These are phyloP conservation scores for Turdus rufiventris DNA, from an alignment of 2,113 vertebrate species.

Conservation along the genomic window DNA sequence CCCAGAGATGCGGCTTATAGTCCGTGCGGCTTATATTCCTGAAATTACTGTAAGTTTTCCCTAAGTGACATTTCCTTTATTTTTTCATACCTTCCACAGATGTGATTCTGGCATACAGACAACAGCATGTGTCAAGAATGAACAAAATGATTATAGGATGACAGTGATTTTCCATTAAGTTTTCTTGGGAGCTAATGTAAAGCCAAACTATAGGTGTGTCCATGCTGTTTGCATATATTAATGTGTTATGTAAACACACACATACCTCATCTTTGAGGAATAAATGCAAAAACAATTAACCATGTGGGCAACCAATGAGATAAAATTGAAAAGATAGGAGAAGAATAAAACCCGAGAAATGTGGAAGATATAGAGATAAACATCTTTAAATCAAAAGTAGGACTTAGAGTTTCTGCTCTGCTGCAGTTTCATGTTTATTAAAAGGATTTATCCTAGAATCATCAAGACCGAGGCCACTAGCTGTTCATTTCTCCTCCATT, in stretches of 20 bases:
- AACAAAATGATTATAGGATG: conserved; percentile 20
- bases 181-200: conserved; percentile 21
- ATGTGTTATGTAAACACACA: fast-evolving
- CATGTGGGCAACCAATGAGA: neutral
- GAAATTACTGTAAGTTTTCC: too few species aligned
- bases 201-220: neutral
- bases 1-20: too few species aligned
- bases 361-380: conserved; percentile 14
- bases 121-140: conserved; percentile 12
- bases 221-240: neutral
- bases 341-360: neutral
- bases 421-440: conserved; percentile 46
- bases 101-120: conserved; percentile 19
- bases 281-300: conserved; percentile 20
- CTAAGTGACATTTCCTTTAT: neutral
- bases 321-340: neutral
- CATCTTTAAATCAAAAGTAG: conserved; percentile 42
- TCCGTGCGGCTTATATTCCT: too few species aligned
- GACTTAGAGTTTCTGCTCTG: conserved; percentile 23
- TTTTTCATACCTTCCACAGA: conserved; percentile 20
- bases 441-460: conserved; percentile 22
- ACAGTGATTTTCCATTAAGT: neutral
- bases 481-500: conserved; percentile 28
- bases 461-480: neutral
- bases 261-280: neutral